Evolutionary conservation across 1,140 invertebrate species (phyloP), one percentile per base, ranked within the genome.

Genomic region (Protaetia brevitarsis): DNA sequence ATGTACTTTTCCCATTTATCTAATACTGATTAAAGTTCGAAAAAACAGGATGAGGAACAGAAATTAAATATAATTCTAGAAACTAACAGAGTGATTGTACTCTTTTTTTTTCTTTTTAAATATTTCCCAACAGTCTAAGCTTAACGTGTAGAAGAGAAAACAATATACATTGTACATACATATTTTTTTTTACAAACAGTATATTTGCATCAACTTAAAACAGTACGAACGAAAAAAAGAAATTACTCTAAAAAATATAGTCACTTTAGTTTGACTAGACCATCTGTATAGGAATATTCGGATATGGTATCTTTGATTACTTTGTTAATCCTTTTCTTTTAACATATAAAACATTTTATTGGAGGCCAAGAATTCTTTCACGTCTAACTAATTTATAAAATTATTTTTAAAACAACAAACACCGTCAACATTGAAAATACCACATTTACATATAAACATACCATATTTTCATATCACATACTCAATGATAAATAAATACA

Each of bases 1-100:
- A 45, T 45, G 41, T 45, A 45, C 41, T 16, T 45, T 45, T 45
- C 41, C 41, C 41, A 45, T 45, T 21, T 45, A 45, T 66, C 69
- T 74, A 73, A 74, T 74, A 74, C 72, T 74, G 73, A 66, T 74
- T 72, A 71, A 73, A 74, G 29, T 71, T 74, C 73, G 70, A 74
- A 74, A 74, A 45, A 45, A 45, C 19, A 21, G 13, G 23, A 45
- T 73, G 73, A 72, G 67, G 66, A 72, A 69, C 30, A 51, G 29
- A 66, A 21, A 51, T 62, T 36, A 34, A 66, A 27, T 45, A 31
- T 66, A 28, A 26, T 61, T 65, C 65, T 45, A 66, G 60, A 71
- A 74, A 71, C 68, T 68, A 74, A 66, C 65, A 71, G 73, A 73
- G 68, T 72, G 71, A 68, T 71, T 71, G 59, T 61, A 61, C 59